Evolutionary conservation across 2,113 vertebrate genomes (phyloP).

Genomic region (Tympanuchus pallidicinctus): DNA sequence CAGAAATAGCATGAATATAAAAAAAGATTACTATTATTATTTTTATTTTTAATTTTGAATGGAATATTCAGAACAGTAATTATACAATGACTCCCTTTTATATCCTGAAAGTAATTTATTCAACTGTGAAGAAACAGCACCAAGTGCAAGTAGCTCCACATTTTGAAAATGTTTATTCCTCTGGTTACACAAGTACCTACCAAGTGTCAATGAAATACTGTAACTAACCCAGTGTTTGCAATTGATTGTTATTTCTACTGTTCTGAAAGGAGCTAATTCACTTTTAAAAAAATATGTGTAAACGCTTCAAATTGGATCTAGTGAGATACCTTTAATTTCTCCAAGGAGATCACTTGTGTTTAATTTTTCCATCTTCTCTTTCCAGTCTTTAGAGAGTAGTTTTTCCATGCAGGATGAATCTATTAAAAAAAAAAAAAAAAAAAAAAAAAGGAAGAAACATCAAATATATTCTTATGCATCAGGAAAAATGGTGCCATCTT

Average conservation of each 20-base stretch:
- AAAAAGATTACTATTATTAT: not conserved
- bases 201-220: not conserved
- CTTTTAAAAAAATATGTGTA: not conserved
- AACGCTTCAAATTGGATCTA: constrained; percentile 31
- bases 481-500: not conserved
- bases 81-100: not conserved
- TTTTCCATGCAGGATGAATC: constrained; percentile 97
- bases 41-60: not conserved
- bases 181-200: not conserved
- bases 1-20: not conserved
- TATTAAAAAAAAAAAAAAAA: constrained; percentile 63
- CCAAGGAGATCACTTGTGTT: constrained; percentile 96
- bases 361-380: constrained; percentile 98
- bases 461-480: not conserved
- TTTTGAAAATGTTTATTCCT: not conserved
- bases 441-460: not conserved
- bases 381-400: constrained; percentile 99
- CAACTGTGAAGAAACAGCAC: not conserved
- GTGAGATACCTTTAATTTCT: constrained; percentile 94
- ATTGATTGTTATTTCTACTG: not conserved
- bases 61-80: not conserved
- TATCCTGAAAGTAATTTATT: not conserved
- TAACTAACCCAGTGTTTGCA: not conserved
- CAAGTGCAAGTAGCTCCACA: not conserved
- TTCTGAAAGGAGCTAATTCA: not conserved